Conservation (phyloP, 2,113 vertebrate species). For the Charina bottae region DNA sequence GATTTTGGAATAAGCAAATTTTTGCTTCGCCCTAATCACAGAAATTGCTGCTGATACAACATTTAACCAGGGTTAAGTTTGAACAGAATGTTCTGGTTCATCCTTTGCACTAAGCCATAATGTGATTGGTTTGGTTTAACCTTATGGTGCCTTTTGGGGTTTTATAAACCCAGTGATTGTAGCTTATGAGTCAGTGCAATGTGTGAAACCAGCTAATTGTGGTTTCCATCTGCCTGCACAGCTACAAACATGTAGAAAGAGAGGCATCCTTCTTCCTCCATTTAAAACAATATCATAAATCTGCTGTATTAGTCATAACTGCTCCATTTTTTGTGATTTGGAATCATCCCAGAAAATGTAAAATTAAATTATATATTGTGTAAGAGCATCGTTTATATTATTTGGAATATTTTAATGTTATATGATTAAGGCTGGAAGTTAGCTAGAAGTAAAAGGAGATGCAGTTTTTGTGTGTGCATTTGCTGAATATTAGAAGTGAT, state of each 20-base stretch:
- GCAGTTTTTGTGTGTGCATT: too few relatives aligned
- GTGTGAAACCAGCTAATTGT: not conserved
- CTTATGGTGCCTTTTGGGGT: not conserved
- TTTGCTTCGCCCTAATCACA: not conserved
- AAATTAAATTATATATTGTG: too few relatives aligned
- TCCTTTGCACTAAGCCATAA: not conserved
- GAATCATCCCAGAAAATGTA: not conserved
- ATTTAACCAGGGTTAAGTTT: not conserved
- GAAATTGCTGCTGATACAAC: not conserved
- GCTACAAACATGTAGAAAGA: not conserved
- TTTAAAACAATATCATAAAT: not conserved
- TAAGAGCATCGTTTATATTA: too few relatives aligned
- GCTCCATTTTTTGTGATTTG: not conserved
- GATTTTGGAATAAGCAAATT: not conserved
- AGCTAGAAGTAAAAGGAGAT: too few relatives aligned
- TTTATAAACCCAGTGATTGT: not conserved
- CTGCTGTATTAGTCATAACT: not conserved
- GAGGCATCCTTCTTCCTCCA: not conserved
- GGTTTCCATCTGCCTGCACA: not conserved
- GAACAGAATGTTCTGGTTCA: too few relatives aligned
- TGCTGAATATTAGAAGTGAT: too few relatives aligned
- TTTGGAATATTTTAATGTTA: too few relatives aligned
- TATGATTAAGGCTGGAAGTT: too few relatives aligned
- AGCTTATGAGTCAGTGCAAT: not conserved
- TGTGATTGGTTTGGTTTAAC: not conserved